Percentiles rank a stretch among this genome's conserved stretches.
Conservation (phyloP, 2,113 vertebrate species). For the Ginglymostoma cirratum region DNA sequence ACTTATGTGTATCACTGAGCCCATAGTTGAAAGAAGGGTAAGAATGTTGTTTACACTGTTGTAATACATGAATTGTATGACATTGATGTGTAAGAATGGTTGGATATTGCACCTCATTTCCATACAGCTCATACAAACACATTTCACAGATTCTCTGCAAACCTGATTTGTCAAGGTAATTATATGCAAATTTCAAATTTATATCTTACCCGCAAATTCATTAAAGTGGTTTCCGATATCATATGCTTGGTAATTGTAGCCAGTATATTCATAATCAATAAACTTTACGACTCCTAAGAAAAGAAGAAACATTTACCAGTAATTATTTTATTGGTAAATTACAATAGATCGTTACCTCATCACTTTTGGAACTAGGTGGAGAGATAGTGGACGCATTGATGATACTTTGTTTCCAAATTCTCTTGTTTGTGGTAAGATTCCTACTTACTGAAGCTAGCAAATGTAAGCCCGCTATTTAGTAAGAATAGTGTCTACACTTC, state of each 20-base stretch:
- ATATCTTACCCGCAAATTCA: constrained; percentile 41
- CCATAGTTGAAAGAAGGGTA: background rate
- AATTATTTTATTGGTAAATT: background rate
- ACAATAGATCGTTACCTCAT: background rate
- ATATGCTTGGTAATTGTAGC: constrained; percentile 43
- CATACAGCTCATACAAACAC: background rate
- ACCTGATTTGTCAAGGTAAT: background rate
- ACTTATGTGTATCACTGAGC: background rate
- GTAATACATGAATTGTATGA: background rate
- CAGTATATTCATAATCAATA: constrained; percentile 42
- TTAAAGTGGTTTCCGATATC: constrained; percentile 45
- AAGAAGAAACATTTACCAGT: background rate
- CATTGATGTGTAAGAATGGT: background rate
- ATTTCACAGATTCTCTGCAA: background rate
- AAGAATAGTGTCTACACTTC: no score
- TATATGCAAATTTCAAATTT: background rate
- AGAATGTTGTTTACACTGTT: background rate
- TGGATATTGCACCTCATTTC: background rate
- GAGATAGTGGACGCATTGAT: no score
- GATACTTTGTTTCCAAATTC: no score
- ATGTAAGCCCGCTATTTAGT: no score
- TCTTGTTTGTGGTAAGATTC: no score
- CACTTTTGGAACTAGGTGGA: background rate
- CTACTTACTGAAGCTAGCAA: no score
- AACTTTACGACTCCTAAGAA: constrained; percentile 40